A percentile compares a stretch with the other conserved stretches of the same genome.
phyloP scores from a whole-genome alignment of 2,888 invertebrate species.

The Trichogramma evanescens region DNA sequence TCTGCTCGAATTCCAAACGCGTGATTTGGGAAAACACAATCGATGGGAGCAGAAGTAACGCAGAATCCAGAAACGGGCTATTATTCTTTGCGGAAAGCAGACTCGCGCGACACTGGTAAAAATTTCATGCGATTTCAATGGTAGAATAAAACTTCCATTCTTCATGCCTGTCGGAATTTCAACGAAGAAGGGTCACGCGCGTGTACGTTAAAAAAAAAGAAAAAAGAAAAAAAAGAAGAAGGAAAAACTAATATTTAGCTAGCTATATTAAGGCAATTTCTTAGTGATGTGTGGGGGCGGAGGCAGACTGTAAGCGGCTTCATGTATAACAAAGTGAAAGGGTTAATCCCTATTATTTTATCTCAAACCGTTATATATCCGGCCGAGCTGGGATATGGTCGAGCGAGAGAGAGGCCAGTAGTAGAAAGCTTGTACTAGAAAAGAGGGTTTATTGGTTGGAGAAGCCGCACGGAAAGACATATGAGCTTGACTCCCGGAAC shows the following conservation, averaged over 20 bases:
- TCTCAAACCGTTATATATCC: slow-evolving; percentile 7
- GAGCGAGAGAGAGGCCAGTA: no score
- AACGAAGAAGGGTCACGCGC: background rate
- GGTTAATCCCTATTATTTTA: slow-evolving; percentile 19
- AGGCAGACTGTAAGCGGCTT: background rate
- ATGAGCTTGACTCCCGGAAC: background rate
- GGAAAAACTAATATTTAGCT: background rate
- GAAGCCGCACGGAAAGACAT: background rate
- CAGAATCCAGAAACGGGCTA: background rate
- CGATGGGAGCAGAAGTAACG: background rate
- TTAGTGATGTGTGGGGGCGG: background rate
- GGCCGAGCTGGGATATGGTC: background rate
- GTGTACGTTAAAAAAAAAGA: background rate
- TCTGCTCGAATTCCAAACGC: background rate
- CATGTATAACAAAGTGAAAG: background rate
- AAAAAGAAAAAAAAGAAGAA: background rate
- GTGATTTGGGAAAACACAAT: background rate
- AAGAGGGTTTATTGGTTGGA: slow-evolving; percentile 8
- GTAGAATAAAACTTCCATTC: slow-evolving; percentile 8
- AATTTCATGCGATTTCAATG: slow-evolving; percentile 12
- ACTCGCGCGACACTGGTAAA: slow-evolving; percentile 4
- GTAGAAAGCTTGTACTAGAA: background rate
- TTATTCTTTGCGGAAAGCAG: slow-evolving; percentile 5
- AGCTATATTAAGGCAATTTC: slow-evolving; percentile 8
- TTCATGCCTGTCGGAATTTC: background rate